Conservation (phyloP, 2,797 vertebrate genomes). For the Micrastur ruficollis region DNA sequence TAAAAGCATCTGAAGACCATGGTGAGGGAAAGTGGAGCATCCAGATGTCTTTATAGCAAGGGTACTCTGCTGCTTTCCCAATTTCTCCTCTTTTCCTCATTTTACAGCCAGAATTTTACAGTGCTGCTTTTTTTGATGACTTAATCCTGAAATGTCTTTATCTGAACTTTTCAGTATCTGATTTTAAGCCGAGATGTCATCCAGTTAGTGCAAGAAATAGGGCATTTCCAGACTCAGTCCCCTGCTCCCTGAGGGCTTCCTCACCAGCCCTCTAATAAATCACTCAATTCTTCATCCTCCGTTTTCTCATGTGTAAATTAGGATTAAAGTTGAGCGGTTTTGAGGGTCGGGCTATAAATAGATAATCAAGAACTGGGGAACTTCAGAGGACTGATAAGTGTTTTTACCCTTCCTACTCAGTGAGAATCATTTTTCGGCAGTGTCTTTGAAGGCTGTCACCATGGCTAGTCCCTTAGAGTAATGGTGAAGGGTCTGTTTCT, state of each 20-base stretch:
- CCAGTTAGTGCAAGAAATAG: not conserved
- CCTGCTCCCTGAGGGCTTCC: not conserved
- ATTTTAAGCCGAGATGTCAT: constrained; percentile 7
- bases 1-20: not conserved
- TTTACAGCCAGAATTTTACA: not conserved
- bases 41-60: not conserved
- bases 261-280: not conserved
- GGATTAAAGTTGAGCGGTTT: not conserved
- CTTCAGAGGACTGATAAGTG: not conserved
- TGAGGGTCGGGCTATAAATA: not conserved
- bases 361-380: not conserved
- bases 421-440: not conserved
- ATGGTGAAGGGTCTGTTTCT: not conserved
- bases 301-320: constrained; percentile 5
- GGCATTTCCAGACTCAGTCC: not conserved
- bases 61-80: not conserved
- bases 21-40: not conserved
- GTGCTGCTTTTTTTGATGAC: not conserved
- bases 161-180: not conserved
- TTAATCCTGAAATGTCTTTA: constrained; percentile 8
- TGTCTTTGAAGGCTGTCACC: not conserved
- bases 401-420: not conserved
- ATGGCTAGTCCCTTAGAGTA: not conserved
- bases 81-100: not conserved
- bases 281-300: not conserved